Conservation (phyloP, 2,888 invertebrate species). For the Hemicrepidius hirtus region DNA sequence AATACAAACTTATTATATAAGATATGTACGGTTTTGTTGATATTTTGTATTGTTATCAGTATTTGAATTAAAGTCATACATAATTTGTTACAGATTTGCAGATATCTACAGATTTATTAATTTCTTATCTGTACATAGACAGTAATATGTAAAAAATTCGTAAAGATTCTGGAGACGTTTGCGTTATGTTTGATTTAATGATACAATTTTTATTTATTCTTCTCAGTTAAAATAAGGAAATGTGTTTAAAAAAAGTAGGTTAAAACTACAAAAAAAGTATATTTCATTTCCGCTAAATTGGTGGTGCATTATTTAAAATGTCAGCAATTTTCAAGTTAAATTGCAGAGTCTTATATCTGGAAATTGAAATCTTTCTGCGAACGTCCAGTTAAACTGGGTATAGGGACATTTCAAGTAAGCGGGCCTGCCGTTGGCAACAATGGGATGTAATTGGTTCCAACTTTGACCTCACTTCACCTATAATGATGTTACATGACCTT, state of each 20-base stretch:
- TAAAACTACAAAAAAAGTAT: not conserved
- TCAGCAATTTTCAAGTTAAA: slow-evolving; percentile 52
- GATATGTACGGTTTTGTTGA: no score
- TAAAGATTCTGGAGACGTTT: no score
- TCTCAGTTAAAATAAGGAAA: no score
- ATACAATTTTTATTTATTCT: no score
- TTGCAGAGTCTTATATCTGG: slow-evolving; percentile 61
- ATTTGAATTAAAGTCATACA: no score
- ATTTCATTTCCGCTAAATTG: slow-evolving; percentile 4
- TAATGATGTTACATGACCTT: slow-evolving; percentile 65
- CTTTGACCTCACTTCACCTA: slow-evolving; percentile 68
- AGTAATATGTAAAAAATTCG: no score
- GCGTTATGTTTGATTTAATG: no score
- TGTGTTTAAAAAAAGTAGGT: not conserved
- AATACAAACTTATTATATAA: no score
- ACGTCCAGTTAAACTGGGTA: slow-evolving; percentile 60
- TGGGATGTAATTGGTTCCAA: slow-evolving; percentile 71
- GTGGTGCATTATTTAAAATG: slow-evolving; percentile 50
- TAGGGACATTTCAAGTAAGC: slow-evolving; percentile 64
- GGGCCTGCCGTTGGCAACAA: slow-evolving; percentile 71
- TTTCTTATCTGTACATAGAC: no score
- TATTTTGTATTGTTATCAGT: no score
- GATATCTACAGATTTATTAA: no score
- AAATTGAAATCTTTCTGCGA: slow-evolving; percentile 69
- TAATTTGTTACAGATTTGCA: no score